Percentiles rank a stretch among this genome's conserved stretches.
Evolutionary conservation across 2,888 invertebrate genomes (phyloP).

Genomic region (Tubulanus polymorphus): DNA sequence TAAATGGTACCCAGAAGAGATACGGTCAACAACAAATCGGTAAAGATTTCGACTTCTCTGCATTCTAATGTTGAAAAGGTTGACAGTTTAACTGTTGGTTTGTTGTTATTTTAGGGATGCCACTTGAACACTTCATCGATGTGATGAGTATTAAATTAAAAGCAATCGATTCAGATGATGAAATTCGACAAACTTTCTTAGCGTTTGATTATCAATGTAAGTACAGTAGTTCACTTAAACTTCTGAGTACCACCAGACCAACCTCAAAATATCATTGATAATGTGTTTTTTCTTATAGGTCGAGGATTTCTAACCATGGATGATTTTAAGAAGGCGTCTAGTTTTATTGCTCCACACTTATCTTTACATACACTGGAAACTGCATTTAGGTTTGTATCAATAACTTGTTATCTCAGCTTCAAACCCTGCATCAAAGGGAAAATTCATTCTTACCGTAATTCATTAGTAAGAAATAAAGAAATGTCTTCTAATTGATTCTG

Average conservation of each 20-base stretch:
- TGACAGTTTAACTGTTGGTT: neutral
- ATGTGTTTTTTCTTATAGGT: constrained; percentile 25
- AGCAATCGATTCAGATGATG: constrained; percentile 38
- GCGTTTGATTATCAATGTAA: constrained; percentile 46
- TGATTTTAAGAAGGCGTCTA: constrained; percentile 39
- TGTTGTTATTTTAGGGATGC: constrained; percentile 27
- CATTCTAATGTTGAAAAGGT: too few species aligned
- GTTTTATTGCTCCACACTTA: constrained; percentile 40
- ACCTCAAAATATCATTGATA: neutral
- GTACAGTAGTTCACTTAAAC: constrained; percentile 9
- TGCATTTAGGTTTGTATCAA: constrained; percentile 34
- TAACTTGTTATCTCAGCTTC: too few species aligned
- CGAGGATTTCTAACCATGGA: constrained; percentile 43
- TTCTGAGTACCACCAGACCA: neutral
- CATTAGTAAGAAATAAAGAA: too few species aligned
- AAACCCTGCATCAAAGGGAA: too few species aligned
- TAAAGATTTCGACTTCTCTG: too few species aligned
- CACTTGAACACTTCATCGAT: constrained; percentile 27
- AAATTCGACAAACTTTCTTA: constrained; percentile 45
- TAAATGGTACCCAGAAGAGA: too few species aligned
- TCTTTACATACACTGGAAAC: constrained; percentile 30
- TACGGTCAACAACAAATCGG: too few species aligned
- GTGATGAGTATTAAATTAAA: constrained; percentile 35
- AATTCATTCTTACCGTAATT: too few species aligned
- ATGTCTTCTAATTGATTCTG: neutral